Evolutionary conservation across 2,113 vertebrate genomes (phyloP).

Genomic region (Clarias gariepinus): DNA sequence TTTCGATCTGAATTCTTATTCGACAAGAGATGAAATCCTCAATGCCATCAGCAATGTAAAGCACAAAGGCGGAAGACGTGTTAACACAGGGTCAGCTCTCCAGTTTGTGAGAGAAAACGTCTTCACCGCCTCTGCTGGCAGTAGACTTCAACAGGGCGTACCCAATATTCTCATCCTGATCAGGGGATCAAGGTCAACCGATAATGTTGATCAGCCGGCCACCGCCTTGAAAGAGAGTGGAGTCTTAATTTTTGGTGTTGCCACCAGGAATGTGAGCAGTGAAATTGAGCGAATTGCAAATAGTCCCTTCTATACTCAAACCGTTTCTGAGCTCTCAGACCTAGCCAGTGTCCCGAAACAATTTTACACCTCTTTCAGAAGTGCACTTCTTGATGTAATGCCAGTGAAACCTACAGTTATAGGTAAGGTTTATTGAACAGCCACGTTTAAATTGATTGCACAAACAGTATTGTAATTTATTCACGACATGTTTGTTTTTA

Average conservation of each 20-base stretch:
- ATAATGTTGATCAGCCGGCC: slow-evolving; percentile 69
- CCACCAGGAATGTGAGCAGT: slow-evolving; percentile 72
- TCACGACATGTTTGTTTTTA: background rate
- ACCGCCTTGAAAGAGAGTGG: slow-evolving; percentile 74
- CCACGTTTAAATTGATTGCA: background rate
- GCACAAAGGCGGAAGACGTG: slow-evolving; percentile 60
- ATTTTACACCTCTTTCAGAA: slow-evolving; percentile 29
- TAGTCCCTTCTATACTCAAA: slow-evolving; percentile 21
- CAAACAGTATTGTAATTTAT: background rate
- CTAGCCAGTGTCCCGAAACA: slow-evolving; percentile 35
- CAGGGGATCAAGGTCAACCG: slow-evolving; percentile 56
- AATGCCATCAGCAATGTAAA: slow-evolving; percentile 23
- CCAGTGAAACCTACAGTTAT: background rate
- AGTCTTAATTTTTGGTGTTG: slow-evolving; percentile 83
- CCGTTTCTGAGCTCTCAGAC: slow-evolving; percentile 40
- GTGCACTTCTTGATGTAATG: background rate
- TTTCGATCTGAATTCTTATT: slow-evolving; percentile 46
- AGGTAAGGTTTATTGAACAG: slow-evolving; percentile 11
- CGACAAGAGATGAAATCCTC: slow-evolving; percentile 42
- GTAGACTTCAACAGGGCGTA: slow-evolving; percentile 54
- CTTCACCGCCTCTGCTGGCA: slow-evolving; percentile 58
- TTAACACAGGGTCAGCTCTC: slow-evolving; percentile 57
- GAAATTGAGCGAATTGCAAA: slow-evolving; percentile 58
- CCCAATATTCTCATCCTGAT: slow-evolving; percentile 60
- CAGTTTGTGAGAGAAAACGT: slow-evolving; percentile 58